phyloP scores from a whole-genome alignment of 2,797 vertebrate genomes.

The Anguilla megastoma region DNA sequence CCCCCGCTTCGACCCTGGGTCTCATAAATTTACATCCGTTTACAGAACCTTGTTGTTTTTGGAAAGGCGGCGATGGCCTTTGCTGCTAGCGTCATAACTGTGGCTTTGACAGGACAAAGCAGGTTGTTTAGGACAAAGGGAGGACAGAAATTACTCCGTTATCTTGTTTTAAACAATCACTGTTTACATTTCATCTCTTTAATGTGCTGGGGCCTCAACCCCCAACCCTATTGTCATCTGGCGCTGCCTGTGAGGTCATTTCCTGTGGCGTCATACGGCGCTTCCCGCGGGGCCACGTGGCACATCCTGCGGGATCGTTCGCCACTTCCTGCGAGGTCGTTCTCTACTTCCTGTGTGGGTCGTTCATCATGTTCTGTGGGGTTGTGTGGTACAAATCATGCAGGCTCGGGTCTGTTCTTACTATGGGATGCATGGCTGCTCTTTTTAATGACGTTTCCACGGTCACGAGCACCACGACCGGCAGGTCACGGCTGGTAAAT shows the following conservation, averaged over 20 bases:
- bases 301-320: constrained; percentile 5
- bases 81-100: constrained; percentile 51
- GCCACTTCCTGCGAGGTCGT: constrained; percentile 48
- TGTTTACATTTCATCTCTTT: constrained; percentile 60
- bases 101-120: constrained; percentile 56
- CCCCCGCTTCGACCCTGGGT: background rate
- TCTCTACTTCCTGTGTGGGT: constrained; percentile 4
- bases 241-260: constrained; percentile 51
- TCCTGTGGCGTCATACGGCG: constrained; percentile 43
- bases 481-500: constrained; percentile 57
- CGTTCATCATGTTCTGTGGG: constrained; percentile 48
- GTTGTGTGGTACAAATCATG: constrained; percentile 70
- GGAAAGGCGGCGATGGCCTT: constrained; percentile 59
- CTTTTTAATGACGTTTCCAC: constrained; percentile 67
- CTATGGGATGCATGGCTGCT: constrained; percentile 64
- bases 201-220: constrained; percentile 56
- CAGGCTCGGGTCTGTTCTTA: constrained; percentile 59
- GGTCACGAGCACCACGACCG: constrained; percentile 62
- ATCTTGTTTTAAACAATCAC: constrained; percentile 58
- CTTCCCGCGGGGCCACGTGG: background rate
- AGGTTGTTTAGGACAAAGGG: constrained; percentile 72
- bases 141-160: constrained; percentile 57
- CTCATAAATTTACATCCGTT: background rate
- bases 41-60: constrained; percentile 66
- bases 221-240: constrained; percentile 52